These are phyloP conservation scores for Trochalopteron elliotii DNA, from an alignment of 2,113 vertebrate species.

Conservation along the genomic window DNA sequence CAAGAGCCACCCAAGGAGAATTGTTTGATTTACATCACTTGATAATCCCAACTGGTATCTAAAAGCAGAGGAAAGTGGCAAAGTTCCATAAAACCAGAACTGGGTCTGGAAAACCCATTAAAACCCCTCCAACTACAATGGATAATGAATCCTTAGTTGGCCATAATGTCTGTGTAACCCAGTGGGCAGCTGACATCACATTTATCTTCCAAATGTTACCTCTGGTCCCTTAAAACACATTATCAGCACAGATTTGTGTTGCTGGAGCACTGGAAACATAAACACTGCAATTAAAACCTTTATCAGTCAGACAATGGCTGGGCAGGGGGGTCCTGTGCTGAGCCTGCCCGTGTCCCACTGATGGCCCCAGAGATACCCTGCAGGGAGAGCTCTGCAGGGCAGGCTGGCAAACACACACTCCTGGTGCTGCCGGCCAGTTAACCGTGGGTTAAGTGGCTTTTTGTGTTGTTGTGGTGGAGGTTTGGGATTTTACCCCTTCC, in stretches of 20 bases:
- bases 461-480: background rate
- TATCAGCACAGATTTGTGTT: slow-evolving; percentile 30
- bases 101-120: slow-evolving; percentile 25
- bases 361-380: background rate
- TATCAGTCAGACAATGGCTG: slow-evolving; percentile 17
- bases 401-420: background rate
- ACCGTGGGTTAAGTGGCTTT: background rate
- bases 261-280: slow-evolving; percentile 21
- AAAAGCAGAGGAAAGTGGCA: background rate
- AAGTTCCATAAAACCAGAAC: background rate
- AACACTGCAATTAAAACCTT: slow-evolving; percentile 62
- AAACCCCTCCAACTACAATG: background rate
- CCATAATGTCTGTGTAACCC: background rate
- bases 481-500: background rate
- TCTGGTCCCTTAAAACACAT: slow-evolving; percentile 6
- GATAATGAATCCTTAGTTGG: background rate
- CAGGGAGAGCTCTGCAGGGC: background rate
- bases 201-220: slow-evolving; percentile 37
- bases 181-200: slow-evolving; percentile 24
- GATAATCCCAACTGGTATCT: background rate
- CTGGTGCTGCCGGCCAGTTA: background rate
- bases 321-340: background rate
- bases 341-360: background rate
- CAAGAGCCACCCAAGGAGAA: background rate
- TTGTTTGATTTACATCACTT: background rate